Evolutionary conservation across 2,888 invertebrate genomes (phyloP), one percentile per base, ranked within the genome.

Genomic region (Eledone cirrhosa): DNA sequence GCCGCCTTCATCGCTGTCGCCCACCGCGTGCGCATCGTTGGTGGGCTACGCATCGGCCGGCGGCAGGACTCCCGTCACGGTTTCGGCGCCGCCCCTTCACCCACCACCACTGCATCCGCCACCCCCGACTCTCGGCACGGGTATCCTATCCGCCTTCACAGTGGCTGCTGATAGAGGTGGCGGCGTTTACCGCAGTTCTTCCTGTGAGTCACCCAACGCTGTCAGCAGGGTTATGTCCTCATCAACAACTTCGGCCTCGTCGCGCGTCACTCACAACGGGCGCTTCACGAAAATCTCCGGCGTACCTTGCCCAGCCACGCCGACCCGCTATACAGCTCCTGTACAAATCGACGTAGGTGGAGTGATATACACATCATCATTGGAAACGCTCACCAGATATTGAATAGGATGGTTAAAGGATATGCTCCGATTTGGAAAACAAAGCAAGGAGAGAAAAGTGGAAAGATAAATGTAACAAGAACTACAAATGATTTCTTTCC

Each of bases 301-400:
- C 48, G 97, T 98, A 82, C 98, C 98, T 0, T 95, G 96, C 85
- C 97, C 98, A 24, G 98, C 98, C 0, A 95, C 95, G 22, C 96
- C 97, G 74, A 95, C 96, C 53, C 94, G 96, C 81, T 96, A 95
- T 91, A 97, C 97, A 79, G 98, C 98, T 2, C 98, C 98, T 0
- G 98, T 98, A 0, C 98, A 98, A 91, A 98, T 98, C 85, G 98
- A 98, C 91, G 98, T 98, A 78, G 98, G 98, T 11, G 98, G 98
- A 53, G 96, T 96, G 79, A 98, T 98, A 87, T 98, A 98, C 92
- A 98, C 98, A 0, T 97, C 97, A 8, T 97, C 97, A 0, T 92
- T 98, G 89, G 97, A 98, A 91, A 98, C 98, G 11, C 93, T 98
- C 65, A 98, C 98, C 82, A 94, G 95, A 96, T 97, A 92, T n/a